A percentile compares a stretch with the other conserved stretches of the same genome.
Conservation (phyloP, 2,113 vertebrate genomes). For the Trinectes maculatus region DNA sequence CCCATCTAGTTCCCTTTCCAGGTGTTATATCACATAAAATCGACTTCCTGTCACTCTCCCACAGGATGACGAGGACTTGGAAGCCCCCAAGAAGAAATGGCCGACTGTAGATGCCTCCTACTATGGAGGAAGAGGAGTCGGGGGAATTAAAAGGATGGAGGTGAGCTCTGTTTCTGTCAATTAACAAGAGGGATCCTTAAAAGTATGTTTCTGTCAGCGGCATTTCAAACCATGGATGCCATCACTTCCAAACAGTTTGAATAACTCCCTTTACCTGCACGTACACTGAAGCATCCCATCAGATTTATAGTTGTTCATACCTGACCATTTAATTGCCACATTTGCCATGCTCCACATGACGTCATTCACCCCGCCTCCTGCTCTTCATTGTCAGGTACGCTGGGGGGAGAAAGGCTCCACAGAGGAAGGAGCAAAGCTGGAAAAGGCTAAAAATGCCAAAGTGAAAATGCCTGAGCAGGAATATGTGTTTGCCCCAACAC, state of each 20-base stretch:
- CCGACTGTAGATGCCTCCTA: constrained; percentile 95
- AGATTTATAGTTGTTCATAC: not conserved
- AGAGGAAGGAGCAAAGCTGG: constrained; percentile 95
- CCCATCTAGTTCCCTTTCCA: not conserved
- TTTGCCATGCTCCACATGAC: no score
- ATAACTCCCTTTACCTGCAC: not conserved
- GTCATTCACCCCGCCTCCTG: not conserved
- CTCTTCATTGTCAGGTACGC: constrained; percentile 84
- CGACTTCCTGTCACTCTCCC: constrained; percentile 1
- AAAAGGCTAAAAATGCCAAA: constrained; percentile 96
- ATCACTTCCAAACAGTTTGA: not conserved
- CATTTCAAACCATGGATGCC: not conserved
- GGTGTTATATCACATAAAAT: not conserved
- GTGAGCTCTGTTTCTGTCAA: constrained; percentile 70
- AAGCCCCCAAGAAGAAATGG: constrained; percentile 88
- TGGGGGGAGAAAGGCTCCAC: constrained; percentile 98
- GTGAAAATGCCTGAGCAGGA: constrained; percentile 98
- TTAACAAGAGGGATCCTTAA: not conserved
- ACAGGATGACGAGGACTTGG: constrained; percentile 89
- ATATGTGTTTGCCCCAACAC: constrained; percentile 81
- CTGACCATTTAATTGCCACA: no score
- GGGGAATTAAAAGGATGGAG: constrained; percentile 99
- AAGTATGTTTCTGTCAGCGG: not conserved
- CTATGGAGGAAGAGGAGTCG: constrained; percentile 95
- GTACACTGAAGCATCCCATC: not conserved